Evolutionary conservation across 2,888 invertebrate species (phyloP).

Genomic region (Elaeidobius kamerunicus): DNA sequence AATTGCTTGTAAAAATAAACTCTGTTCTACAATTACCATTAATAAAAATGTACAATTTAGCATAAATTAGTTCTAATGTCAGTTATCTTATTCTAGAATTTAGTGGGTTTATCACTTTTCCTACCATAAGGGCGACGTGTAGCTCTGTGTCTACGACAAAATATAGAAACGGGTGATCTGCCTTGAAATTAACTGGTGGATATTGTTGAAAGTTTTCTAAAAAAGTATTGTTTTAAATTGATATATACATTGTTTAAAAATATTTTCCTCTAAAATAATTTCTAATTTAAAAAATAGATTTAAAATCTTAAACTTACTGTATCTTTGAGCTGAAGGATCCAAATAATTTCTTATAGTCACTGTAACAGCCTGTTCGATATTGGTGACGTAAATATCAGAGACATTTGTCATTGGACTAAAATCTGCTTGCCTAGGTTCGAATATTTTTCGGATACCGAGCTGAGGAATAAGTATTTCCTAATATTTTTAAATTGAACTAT

Average conservation of each 20-base stretch:
- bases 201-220: slow-evolving; percentile 50
- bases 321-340: slow-evolving; percentile 48
- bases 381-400: slow-evolving; percentile 73
- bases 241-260: too few relatives aligned
- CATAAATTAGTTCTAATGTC: too few relatives aligned
- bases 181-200: slow-evolving; percentile 67
- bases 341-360: slow-evolving; percentile 77
- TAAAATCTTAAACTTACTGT: too few relatives aligned
- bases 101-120: slow-evolving; percentile 78
- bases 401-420: slow-evolving; percentile 77
- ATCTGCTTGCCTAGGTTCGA: slow-evolving; percentile 76
- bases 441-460: slow-evolving; percentile 75
- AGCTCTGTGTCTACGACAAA: slow-evolving; percentile 81
- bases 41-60: too few relatives aligned
- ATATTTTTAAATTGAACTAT: too few relatives aligned
- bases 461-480: slow-evolving; percentile 47
- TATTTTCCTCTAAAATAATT: too few relatives aligned
- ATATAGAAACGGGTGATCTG: slow-evolving; percentile 80
- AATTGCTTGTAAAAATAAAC: too few relatives aligned
- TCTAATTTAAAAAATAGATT: too few relatives aligned
- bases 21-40: too few relatives aligned
- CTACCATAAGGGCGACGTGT: slow-evolving; percentile 76
- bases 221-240: too few relatives aligned
- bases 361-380: slow-evolving; percentile 81
- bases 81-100: slow-evolving; percentile 73